Evolutionary conservation across 2,888 invertebrate genomes (phyloP), one percentile per base, ranked within the genome.

Genomic region (Noctua pronuba): DNA sequence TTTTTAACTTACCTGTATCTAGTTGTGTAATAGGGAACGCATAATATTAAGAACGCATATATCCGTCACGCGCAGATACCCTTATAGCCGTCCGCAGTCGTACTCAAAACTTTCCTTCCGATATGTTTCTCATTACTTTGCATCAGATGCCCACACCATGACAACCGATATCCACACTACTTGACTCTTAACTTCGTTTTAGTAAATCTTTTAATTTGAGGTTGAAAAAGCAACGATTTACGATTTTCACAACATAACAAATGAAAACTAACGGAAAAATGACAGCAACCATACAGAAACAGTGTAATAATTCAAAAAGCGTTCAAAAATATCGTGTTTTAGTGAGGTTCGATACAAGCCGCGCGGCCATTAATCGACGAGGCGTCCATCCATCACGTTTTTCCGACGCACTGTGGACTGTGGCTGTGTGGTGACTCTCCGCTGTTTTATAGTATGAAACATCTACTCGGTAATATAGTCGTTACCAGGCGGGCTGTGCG

Each of bases 361-460:
- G 69, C 55, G 80, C 65, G 67, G 24, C 60, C 87, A 68, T 84
- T 75, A 70, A 46, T 75, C 86, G 84, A 24, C 55, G 28, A 38
- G 31, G 69, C 52, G 21, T 60, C 75, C 80, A 84, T 84, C 84
- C 85, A 84, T 84, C 84, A 84, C 46, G 62, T 86, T 84, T 86
- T 73, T 71, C 69, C 70, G 70, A 55, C 70, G 73, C 72, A n/a
- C 41, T 31, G 71, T 69, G 77, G 35, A 49, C 58, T 49, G 73
- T 16, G 46, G 46, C 64, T n/a, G 16, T 41, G 69, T 41, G 80
- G 55, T 68, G 72, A 46, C 70, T 44, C 70, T 60, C 24, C 41
- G 31, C 41, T 31, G 64, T 71, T 84, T 86, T 73, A 86, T 86
- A 73, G 64, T 55, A 64, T 11, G 52, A 52, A 44, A 44, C 35